Evolutionary conservation across 2,113 vertebrate genomes (phyloP).

Genomic region (Pseudolaguvia tuberculata): DNA sequence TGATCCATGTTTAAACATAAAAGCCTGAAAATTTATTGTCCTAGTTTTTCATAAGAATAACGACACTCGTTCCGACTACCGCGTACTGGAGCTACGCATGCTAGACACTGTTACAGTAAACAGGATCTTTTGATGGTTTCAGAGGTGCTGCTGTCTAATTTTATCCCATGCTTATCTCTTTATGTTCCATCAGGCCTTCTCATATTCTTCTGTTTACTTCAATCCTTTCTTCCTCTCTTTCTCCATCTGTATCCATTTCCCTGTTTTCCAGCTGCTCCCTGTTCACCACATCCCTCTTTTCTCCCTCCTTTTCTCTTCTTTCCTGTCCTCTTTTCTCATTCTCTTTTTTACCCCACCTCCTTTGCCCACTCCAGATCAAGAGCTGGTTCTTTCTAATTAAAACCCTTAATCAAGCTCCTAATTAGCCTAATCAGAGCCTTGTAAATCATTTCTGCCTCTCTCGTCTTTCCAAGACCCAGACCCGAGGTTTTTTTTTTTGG

Average conservation of each 20-base stretch:
- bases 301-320: not conserved
- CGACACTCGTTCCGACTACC: constrained; percentile 4
- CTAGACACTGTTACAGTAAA: constrained; percentile 3
- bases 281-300: constrained; percentile 7
- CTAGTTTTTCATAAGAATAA: constrained; percentile 12
- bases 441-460: constrained; percentile 67
- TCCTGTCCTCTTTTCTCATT: constrained; percentile 36
- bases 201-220: not conserved
- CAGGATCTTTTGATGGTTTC: not conserved
- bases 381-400: constrained; percentile 73
- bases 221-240: not conserved
- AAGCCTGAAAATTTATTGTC: constrained; percentile 16
- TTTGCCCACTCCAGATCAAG: constrained; percentile 66
- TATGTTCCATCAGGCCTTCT: not conserved
- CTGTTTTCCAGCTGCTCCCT: not conserved
- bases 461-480: constrained; percentile 58
- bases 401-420: constrained; percentile 75
- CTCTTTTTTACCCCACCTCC: constrained; percentile 56
- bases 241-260: not conserved
- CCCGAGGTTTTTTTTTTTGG: constrained; percentile 59
- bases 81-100: constrained; percentile 5
- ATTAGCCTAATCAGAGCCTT: constrained; percentile 75
- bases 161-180: constrained; percentile 12
- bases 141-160: constrained; percentile 26
- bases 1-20: constrained; percentile 27